Percentiles rank a stretch among this genome's conserved stretches.
These are phyloP conservation scores for Oncorhynchus tshawytscha DNA, from an alignment of 2,113 vertebrate species.

Conservation along the genomic window DNA sequence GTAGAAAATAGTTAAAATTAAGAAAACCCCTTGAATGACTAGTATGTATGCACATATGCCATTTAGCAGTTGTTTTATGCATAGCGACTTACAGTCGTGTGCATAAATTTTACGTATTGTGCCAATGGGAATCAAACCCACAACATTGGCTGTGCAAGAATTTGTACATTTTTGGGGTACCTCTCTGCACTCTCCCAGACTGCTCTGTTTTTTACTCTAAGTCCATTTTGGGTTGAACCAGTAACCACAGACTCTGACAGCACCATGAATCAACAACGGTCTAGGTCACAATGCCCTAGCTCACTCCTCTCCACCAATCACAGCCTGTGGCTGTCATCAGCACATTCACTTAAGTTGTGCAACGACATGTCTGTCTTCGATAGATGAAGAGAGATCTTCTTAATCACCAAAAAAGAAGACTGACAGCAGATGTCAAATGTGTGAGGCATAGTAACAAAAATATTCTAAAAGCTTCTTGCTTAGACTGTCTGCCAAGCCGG, in stretches of 20 bases:
- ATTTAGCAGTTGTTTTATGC: too few relatives aligned
- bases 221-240: background rate
- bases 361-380: background rate
- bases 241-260: background rate
- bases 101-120: too few relatives aligned
- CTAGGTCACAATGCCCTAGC: background rate
- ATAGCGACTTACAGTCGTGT: too few relatives aligned
- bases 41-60: too few relatives aligned
- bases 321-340: constrained; percentile 34
- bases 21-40: too few relatives aligned
- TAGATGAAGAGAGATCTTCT: background rate
- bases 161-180: too few relatives aligned
- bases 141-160: too few relatives aligned
- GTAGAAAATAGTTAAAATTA: too few relatives aligned
- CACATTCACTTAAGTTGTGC: constrained; percentile 5
- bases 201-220: background rate
- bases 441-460: too few relatives aligned
- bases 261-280: background rate
- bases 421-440: background rate
- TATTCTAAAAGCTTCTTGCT: background rate
- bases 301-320: constrained; percentile 13
- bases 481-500: background rate
- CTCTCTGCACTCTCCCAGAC: background rate
- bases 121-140: too few relatives aligned
- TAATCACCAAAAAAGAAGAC: background rate